These are phyloP conservation scores for Heliothis peltigera DNA, from an alignment of 2,888 invertebrate species.

Conservation along the genomic window DNA sequence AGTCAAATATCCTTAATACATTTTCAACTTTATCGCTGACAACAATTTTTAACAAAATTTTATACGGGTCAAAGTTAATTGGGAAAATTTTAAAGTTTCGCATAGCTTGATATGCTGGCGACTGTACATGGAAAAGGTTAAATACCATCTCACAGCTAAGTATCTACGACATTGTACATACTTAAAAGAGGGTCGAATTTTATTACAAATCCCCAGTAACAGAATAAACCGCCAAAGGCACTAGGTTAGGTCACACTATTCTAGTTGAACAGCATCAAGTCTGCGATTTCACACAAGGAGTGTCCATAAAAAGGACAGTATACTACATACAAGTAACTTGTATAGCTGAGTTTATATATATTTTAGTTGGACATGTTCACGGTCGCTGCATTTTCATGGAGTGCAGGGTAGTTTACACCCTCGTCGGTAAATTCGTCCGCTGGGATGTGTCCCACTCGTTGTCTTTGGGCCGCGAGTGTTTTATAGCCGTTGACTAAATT, in stretches of 20 bases:
- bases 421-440: slow-evolving; percentile 53
- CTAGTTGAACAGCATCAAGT: slow-evolving; percentile 18
- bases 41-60: too few relatives aligned
- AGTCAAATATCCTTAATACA: too few relatives aligned
- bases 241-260: slow-evolving; percentile 24
- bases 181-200: too few relatives aligned
- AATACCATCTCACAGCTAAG: too few relatives aligned
- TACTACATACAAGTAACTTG: slow-evolving; percentile 5
- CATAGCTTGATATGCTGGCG: too few relatives aligned
- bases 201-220: not conserved
- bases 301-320: slow-evolving; percentile 41
- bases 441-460: slow-evolving; percentile 41
- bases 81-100: too few relatives aligned
- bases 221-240: slow-evolving; percentile 18
- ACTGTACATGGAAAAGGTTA: too few relatives aligned
- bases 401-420: slow-evolving; percentile 51
- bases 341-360: slow-evolving; percentile 23
- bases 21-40: too few relatives aligned
- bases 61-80: too few relatives aligned
- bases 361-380: slow-evolving; percentile 33
- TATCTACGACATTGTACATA: too few relatives aligned
- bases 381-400: slow-evolving; percentile 53
- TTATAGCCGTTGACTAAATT: slow-evolving; percentile 55
- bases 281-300: slow-evolving; percentile 16
- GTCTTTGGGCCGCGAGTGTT: slow-evolving; percentile 50